Evolutionary conservation across 2,888 invertebrate genomes (phyloP), one percentile per base, ranked within the genome.

Genomic region (Drosophila birchii): DNA sequence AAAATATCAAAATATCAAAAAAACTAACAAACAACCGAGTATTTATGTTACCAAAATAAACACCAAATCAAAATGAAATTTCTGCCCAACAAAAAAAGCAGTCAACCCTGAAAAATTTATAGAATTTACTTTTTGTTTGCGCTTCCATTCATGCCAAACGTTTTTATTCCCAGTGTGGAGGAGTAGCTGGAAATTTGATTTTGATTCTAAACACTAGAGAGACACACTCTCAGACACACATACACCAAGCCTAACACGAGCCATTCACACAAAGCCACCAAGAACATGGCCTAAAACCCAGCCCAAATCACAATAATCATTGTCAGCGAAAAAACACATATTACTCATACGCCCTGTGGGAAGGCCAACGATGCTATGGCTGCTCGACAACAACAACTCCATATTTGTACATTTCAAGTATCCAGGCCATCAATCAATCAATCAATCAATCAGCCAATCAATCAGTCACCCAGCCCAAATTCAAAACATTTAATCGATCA

Each of bases 11-110:
- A 23, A 23, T 3, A n/a, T n/a, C n/a, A 26, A 26, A 26, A 39
- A 44, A 80, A 79, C 79, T 76, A 89, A 81, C 80, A 78, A 79
- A 75, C 71, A 54, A 68, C 47, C 71, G 66, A 75, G 67, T 69
- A 67, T 72, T 74, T 74, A 59, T 76, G 73, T 60, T 70, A 68
- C 60, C 75, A 79, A 90, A 90, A 90, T 91, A 88, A 90, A 90
- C 90, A 91, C 90, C 89, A 90, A 91, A 91, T 91, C 89, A 91
- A 91, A 91, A 91, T 90, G 80, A 91, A 91, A 91, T 91, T 91
- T 91, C 90, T 81, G 76, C 79, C 78, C 49, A 43, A n/a, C n/a
- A 67, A 54, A 49, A 51, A 67, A 54, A 49, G 57, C 47, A 67
- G 53, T 54, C 57, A 58, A 29, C 51, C 26, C 41, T 36, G 18